Evolutionary conservation across 2,888 invertebrate genomes (phyloP), one percentile per base, ranked within the genome.

Genomic region (Orthonychiurus folsomi): DNA sequence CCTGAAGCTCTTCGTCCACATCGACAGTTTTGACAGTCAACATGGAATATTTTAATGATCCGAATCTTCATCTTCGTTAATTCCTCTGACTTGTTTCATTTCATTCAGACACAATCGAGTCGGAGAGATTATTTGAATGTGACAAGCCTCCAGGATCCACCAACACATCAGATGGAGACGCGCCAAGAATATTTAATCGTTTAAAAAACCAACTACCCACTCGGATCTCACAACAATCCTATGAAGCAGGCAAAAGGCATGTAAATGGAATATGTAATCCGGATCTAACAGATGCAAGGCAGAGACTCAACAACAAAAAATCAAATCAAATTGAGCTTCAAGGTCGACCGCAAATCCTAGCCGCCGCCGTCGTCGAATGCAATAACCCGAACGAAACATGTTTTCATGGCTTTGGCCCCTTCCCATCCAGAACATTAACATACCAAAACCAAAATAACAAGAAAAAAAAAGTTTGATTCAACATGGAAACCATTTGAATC

Each of bases 31-130:
- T 37, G 37, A 37, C 37, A 37, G 37, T 37, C 37, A 37, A 37
- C 37, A 37, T 37, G 5, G 37, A 15, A 37, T 9, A 37, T 37
- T 37, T 15, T 37, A 37, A 37, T 37, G 37, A 37, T 37, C 37
- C 15, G 37, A 37, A 37, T 37, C 37, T 37, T 37, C 37, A 37
- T 37, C 37, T 37, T 37, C 37, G 15, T 37, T 37, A 37, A 37
- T 37, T 37, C 15, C 5, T 15, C 37, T 37, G 37, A 37, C 37
- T 37, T 37, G 37, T 37, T n/a, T 62, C 62, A 59, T 62, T 65
- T 60, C 60, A 56, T 61, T 62, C 50, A 58, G 27, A 52, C 18
- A 21, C 60, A 50, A 60, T 28, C 59, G 20, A 50, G 48, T 15
- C 48, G 56, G 37, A 37, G 37, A 37, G 37, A 15, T 37, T 9